These are phyloP conservation scores for Catharus bicknelli DNA, from an alignment of 2,113 vertebrate species.

Conservation along the genomic window DNA sequence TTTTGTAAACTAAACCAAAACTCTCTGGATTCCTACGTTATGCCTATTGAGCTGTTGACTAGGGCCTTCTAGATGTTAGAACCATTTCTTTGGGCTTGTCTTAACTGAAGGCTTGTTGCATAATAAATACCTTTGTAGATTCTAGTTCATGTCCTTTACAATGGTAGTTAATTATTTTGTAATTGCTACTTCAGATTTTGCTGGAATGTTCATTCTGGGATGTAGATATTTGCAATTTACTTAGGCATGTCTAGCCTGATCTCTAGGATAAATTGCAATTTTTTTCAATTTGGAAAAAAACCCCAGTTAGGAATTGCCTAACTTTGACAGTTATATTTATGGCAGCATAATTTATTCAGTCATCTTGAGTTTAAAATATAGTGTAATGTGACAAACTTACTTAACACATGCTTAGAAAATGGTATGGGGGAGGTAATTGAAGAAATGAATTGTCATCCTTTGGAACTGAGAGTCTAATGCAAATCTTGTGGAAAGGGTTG, in stretches of 20 bases:
- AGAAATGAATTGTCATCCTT: neutral
- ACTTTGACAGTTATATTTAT: neutral
- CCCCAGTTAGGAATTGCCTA: neutral
- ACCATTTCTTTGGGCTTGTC: neutral
- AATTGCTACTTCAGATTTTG: neutral
- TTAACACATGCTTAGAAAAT: neutral
- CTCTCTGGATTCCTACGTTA: neutral
- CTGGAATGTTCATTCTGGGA: neutral
- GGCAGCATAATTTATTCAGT: conserved; percentile 2
- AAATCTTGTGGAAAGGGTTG: neutral
- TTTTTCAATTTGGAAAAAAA: neutral
- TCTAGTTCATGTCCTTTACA: neutral
- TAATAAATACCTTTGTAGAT: neutral
- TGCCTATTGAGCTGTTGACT: neutral
- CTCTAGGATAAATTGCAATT: neutral
- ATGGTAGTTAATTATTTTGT: neutral
- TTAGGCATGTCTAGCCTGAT: neutral
- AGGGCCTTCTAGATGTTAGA: neutral
- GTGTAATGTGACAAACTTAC: neutral
- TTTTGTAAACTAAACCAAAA: neutral
- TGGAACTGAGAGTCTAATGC: neutral
- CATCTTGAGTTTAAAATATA: conserved; percentile 4
- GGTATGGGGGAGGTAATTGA: neutral
- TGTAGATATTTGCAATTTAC: neutral
- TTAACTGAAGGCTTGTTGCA: neutral